Base-by-base conservation (phyloP, 2,888 invertebrate species). In the Epiblema foenella region DNA sequence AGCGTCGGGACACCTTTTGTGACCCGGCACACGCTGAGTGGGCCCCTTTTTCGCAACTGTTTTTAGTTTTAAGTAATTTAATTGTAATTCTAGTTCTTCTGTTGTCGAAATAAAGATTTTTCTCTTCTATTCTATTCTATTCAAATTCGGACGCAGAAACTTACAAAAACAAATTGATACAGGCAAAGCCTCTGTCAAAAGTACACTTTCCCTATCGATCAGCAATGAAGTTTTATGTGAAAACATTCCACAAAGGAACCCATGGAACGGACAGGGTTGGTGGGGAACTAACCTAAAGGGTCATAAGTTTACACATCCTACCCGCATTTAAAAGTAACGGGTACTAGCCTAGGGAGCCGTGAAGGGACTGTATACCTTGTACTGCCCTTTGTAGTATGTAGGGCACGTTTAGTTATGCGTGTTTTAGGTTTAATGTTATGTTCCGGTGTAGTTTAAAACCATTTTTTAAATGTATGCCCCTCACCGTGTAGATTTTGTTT, bases 321-420 rank as follows among this genome's bases (percentile, higher is more conserved):
- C 60, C 66, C 70, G 54, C 70, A 56, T 71, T 71, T 71, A 66
- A 70, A 71, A 62, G 60, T 66, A 60, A 66, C 49, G 66, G 24
- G 10, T 29, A 54, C 57, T 42, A 37, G 66, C 52, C 69, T 29
- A 65, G 64, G 58, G 69, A 69, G 17, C 57, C 33, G 57, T 68
- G 56, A 57, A 18, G 60, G 46, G 46, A 11, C 33, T 57, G 57
- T 20, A 59, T 42, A 46, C 24, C 5, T 12, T 39, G 42, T 42
- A 42, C 12, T 7, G 15, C 42, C 15, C 15, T 42, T 42, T 12
- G 46, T 12, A 46, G 46, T n/a, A 15, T 15, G 42, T n/a, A n/a
- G 8, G n/a, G n/a, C 46, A 15, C 15, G 12, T 7, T 46, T 46
- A 46, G 5, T n/a, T 3, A 24, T n/a, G n/a, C n/a, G n/a, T n/a